Percentiles rank a stretch among this genome's conserved stretches.
Conservation (phyloP, 2,113 vertebrate genomes). For the Corythornis cristatus region DNA sequence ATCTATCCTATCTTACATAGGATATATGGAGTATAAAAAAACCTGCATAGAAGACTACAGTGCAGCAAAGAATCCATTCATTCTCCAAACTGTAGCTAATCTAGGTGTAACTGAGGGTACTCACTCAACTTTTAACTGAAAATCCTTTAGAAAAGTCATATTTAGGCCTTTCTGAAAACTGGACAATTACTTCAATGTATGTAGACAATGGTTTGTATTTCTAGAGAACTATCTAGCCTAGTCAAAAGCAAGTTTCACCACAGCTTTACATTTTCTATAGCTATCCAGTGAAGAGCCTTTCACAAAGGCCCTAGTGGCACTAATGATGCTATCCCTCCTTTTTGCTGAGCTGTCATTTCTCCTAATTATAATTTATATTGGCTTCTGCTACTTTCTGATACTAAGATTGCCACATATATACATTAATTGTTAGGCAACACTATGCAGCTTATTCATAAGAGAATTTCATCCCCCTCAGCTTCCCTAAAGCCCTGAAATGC, state of each 20-base stretch:
- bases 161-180: background rate
- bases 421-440: conserved; percentile 55
- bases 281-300: background rate
- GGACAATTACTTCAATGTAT: background rate
- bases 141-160: background rate
- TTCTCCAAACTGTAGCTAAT: background rate
- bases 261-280: background rate
- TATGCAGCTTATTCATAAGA: conserved; percentile 20
- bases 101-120: background rate
- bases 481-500: conserved; percentile 26
- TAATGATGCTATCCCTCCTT: conserved; percentile 63
- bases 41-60: background rate
- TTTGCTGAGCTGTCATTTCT: conserved; percentile 65
- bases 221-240: background rate
- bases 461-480: background rate
- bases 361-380: conserved; percentile 72
- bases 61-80: background rate
- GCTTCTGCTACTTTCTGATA: conserved; percentile 40
- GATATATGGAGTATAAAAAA: background rate
- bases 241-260: background rate
- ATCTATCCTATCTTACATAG: background rate
- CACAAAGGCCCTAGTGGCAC: conserved; percentile 54
- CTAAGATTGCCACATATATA: conserved; percentile 45
- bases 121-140: background rate
- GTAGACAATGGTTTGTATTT: background rate